These are phyloP conservation scores for Ursus arctos DNA, from an alignment of 2,113 vertebrate species.

Conservation along the genomic window DNA sequence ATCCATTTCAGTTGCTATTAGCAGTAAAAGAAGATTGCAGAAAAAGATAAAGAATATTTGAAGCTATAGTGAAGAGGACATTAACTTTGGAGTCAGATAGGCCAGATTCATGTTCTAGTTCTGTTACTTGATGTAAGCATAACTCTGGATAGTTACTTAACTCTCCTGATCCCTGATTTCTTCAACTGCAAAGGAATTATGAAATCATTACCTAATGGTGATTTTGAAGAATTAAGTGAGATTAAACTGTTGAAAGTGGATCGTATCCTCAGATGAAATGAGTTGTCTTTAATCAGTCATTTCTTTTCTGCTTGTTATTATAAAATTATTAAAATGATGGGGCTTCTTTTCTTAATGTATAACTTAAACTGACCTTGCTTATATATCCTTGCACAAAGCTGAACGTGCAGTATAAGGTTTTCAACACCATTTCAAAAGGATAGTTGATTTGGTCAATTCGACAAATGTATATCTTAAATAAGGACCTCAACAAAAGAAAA, in stretches of 20 bases:
- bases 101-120: background rate
- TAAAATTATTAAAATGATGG: background rate
- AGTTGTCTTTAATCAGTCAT: background rate
- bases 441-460: background rate
- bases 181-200: background rate
- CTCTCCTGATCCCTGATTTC: background rate
- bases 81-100: background rate
- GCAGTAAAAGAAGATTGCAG: background rate
- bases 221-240: background rate
- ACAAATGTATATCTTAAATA: background rate
- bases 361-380: background rate
- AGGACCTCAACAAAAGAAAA: background rate
- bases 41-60: background rate
- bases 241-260: background rate
- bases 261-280: background rate
- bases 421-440: background rate
- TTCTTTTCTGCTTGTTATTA: background rate
- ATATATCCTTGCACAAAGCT: background rate
- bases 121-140: background rate
- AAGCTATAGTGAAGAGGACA: background rate
- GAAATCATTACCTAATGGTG: background rate
- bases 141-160: background rate
- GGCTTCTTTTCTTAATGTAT: background rate
- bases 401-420: background rate
- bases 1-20: conserved; percentile 32